Evolutionary conservation across 2,888 invertebrate genomes (phyloP).

Genomic region (Erannis defoliaria): DNA sequence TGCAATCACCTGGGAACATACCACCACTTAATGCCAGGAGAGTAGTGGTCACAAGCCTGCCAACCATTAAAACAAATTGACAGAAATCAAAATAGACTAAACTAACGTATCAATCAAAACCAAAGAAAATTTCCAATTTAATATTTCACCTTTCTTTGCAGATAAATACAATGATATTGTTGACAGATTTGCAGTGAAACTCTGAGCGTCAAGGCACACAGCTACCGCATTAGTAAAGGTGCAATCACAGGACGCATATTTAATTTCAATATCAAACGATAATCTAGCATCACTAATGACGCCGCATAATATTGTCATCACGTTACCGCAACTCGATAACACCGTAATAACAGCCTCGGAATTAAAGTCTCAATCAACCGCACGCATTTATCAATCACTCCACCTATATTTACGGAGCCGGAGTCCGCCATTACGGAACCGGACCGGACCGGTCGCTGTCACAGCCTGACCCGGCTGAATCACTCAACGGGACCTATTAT

Average conservation of each 20-base stretch:
- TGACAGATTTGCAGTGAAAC: conserved; percentile 5
- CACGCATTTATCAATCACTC: conserved; percentile 70
- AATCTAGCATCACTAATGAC: conserved; percentile 53
- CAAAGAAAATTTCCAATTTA: neutral
- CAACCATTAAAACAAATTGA: no score
- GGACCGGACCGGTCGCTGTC: conserved; percentile 51
- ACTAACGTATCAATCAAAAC: no score
- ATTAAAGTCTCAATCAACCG: conserved; percentile 74
- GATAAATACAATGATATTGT: neutral
- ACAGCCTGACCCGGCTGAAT: conserved; percentile 56
- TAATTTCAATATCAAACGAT: conserved; percentile 54
- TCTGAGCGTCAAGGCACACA: neutral
- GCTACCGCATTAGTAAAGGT: conserved; percentile 28
- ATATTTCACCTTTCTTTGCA: neutral
- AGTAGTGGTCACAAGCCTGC: no score
- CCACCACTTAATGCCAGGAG: no score
- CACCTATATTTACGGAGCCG: conserved; percentile 58
- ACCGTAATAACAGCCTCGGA: conserved; percentile 59
- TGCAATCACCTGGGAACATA: no score
- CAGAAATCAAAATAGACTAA: no score
- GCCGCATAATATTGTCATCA: conserved; percentile 66
- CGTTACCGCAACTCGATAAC: conserved; percentile 62
- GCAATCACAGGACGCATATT: conserved; percentile 41
- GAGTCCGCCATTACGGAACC: conserved; percentile 46
- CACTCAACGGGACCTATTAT: conserved; percentile 70